These are phyloP conservation scores for Melanostoma mellinum DNA, from an alignment of 2,888 invertebrate species.

Conservation along the genomic window DNA sequence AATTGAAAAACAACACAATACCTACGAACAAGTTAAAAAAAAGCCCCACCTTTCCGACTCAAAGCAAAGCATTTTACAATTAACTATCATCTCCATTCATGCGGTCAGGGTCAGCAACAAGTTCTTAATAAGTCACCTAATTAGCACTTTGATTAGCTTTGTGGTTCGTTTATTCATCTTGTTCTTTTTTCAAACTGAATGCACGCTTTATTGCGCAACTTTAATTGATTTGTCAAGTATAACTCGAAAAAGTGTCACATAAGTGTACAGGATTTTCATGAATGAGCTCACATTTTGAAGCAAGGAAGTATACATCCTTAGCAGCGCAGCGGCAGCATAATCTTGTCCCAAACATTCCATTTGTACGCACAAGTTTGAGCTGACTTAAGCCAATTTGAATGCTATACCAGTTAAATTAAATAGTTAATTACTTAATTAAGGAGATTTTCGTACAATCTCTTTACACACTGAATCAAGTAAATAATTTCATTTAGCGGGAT, in stretches of 20 bases:
- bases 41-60: background rate
- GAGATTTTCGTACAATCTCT: slow-evolving; percentile 31
- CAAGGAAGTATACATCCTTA: background rate
- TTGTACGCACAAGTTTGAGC: background rate
- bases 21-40: no score
- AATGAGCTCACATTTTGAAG: background rate
- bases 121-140: slow-evolving; percentile 46
- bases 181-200: slow-evolving; percentile 9
- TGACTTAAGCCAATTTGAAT: slow-evolving; percentile 30
- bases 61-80: slow-evolving; percentile 2
- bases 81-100: slow-evolving; percentile 37
- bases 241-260: background rate
- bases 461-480: slow-evolving; percentile 18
- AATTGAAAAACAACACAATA: background rate
- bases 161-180: background rate
- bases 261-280: background rate
- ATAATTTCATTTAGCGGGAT: slow-evolving; percentile 37
- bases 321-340: slow-evolving; percentile 2
- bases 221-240: slow-evolving; percentile 32
- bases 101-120: slow-evolving; percentile 60
- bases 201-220: slow-evolving; percentile 26
- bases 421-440: slow-evolving; percentile 41
- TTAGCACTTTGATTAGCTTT: slow-evolving; percentile 38
- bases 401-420: slow-evolving; percentile 33
- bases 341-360: background rate